Conservation (phyloP, 2,888 invertebrate genomes). For the Carabus problematicus region DNA sequence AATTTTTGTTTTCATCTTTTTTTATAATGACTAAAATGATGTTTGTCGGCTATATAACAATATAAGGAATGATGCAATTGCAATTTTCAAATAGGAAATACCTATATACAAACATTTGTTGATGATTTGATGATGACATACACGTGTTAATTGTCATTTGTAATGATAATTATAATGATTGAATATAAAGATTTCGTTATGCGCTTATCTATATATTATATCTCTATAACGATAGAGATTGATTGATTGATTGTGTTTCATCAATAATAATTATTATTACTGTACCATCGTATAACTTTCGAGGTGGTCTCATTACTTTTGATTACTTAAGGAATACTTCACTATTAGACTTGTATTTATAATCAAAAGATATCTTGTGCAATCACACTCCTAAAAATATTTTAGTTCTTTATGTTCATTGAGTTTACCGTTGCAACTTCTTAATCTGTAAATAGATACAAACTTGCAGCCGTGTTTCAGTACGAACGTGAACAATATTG, state of each 20-base stretch:
- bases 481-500: too few relatives aligned
- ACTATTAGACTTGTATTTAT: constrained; percentile 35
- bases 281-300: constrained; percentile 19
- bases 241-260: too few relatives aligned
- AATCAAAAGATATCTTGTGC: constrained; percentile 4
- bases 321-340: constrained; percentile 34
- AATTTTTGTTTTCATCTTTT: constrained; percentile 5
- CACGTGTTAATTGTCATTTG: too few relatives aligned
- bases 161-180: too few relatives aligned
- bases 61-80: too few relatives aligned
- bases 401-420: constrained; percentile 3
- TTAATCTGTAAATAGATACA: neutral
- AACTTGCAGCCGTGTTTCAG: too few relatives aligned
- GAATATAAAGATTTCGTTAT: too few relatives aligned
- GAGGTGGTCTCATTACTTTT: constrained; percentile 28
- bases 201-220: too few relatives aligned
- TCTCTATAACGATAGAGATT: too few relatives aligned
- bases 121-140: too few relatives aligned
- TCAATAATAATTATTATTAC: neutral
- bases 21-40: constrained; percentile 6
- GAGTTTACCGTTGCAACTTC: constrained; percentile 6
- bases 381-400: constrained; percentile 28
- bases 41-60: neutral
- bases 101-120: too few relatives aligned
- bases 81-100: too few relatives aligned